These are phyloP conservation scores for Adineta ricciae DNA, from an alignment of 2,888 invertebrate genomes.

Conservation along the genomic window DNA sequence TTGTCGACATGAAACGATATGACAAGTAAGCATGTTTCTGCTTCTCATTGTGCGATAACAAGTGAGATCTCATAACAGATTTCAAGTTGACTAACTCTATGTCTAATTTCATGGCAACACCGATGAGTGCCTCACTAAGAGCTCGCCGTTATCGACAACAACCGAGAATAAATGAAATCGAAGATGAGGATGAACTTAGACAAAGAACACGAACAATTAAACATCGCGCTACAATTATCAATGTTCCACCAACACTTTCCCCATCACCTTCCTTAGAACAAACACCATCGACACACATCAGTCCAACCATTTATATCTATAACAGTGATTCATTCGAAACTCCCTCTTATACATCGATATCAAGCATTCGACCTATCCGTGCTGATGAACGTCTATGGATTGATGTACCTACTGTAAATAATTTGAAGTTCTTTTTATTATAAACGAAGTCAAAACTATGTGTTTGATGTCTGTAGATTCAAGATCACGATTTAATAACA, in stretches of 20 bases:
- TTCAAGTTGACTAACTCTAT: background rate
- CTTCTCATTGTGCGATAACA: background rate
- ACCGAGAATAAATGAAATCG: background rate
- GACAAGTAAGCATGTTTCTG: no score
- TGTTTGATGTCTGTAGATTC: background rate
- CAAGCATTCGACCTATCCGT: background rate
- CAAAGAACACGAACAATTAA: background rate
- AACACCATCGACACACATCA: background rate
- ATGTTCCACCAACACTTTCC: background rate
- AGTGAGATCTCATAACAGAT: background rate
- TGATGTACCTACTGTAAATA: background rate
- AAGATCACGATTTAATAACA: background rate
- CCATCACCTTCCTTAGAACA: background rate
- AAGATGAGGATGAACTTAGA: background rate
- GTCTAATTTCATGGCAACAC: background rate
- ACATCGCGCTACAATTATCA: background rate
- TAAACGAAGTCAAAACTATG: no score
- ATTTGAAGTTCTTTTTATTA: background rate
- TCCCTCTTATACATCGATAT: background rate
- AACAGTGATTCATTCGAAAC: background rate
- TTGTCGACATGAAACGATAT: no score
- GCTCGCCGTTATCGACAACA: background rate
- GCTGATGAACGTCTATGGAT: background rate
- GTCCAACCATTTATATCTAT: background rate
- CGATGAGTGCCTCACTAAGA: background rate